Percentiles rank a stretch among this genome's conserved stretches.
Conservation (phyloP, 1,140 invertebrate species). For the Euura lappo region DNA sequence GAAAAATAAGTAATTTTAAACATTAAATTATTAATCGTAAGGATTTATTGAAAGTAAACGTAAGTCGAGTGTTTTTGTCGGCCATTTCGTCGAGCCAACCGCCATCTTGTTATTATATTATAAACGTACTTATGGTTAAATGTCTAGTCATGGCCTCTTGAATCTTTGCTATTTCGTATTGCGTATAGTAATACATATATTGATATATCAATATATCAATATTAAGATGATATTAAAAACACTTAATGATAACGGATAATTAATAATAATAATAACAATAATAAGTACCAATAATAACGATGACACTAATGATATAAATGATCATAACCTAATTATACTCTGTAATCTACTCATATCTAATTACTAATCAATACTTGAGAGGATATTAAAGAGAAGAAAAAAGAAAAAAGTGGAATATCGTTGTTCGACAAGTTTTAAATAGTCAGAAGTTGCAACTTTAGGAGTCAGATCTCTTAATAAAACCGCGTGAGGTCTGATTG, state of each 20-base stretch:
- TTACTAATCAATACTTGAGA: conserved; percentile 30
- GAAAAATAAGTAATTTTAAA: neutral
- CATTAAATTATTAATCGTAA: conserved; percentile 7
- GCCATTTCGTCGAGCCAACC: conserved; percentile 53
- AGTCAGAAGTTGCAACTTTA: conserved; percentile 31
- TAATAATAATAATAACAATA: neutral
- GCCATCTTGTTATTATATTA: conserved; percentile 60
- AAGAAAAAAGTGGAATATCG: conserved; percentile 21
- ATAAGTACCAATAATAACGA: neutral
- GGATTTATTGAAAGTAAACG: conserved; percentile 35
- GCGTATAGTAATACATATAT: conserved; percentile 26
- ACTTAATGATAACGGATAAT: neutral
- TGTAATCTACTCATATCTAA: conserved; percentile 16
- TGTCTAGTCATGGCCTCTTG: conserved; percentile 62
- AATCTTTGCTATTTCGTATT: conserved; percentile 48
- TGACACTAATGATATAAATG: conserved; percentile 1
- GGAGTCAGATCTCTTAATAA: neutral
- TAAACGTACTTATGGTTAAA: conserved; percentile 54
- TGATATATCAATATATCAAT: too few relatives aligned
- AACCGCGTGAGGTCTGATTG: conserved; percentile 47
- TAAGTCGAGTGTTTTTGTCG: conserved; percentile 54
- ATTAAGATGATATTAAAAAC: neutral
- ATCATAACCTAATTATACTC: neutral
- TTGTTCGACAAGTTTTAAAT: conserved; percentile 52
- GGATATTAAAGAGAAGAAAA: conserved; percentile 24